Base-by-base conservation (phyloP, 2,113 vertebrate species). In the Steatornis caripensis region DNA sequence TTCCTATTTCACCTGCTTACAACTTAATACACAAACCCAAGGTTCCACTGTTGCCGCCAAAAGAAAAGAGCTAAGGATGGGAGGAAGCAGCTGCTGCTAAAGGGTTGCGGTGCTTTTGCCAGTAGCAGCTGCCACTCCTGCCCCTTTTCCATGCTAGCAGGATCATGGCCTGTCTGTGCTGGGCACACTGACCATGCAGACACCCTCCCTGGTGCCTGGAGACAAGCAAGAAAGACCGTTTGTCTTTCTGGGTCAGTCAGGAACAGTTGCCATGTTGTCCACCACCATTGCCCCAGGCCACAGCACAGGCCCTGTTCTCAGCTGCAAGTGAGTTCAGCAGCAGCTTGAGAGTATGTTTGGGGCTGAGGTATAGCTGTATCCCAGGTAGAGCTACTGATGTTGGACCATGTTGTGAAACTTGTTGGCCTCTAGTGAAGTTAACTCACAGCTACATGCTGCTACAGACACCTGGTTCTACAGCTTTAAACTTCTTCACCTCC, bases 1-100 rank as follows among this genome's bases (percentile, higher is more conserved):
- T 95, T 97, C 94, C 89, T 96, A 94, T 97, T 96, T 96, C 94
- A 96, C 95, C 87, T 78, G 87, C 81, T 87, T 96, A 95, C 94
- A 87, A 94, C 84, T 93, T 94, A 94, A 96, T 76, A 64, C 84
- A 89, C 81, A 94, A 95, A 94, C 16, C 81, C 77, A 79, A 64
- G 65, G 89, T 87, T 89, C 74, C 86, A 66, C 43, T 96, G 76
- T 96, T 95, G 94, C 86, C 89, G 87, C 48, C 74, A 78, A 84
- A 89, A 89, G 61, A 6, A 34, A 91, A 80, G 61, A 96, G 36
- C 72, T 84, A 87, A 94, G 48, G 60, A 75, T 82, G 91, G 89
- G 77, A 79, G 79, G 91, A 87, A 93, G 69, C 91, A 92, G 93
- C 69, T 89, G 80, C 65, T 72, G 2, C 43, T 76, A 14, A 83